Percentiles rank a stretch among this genome's conserved stretches.
Evolutionary conservation across 2,888 invertebrate species (phyloP).

Genomic region (Mellilla xanthometata): DNA sequence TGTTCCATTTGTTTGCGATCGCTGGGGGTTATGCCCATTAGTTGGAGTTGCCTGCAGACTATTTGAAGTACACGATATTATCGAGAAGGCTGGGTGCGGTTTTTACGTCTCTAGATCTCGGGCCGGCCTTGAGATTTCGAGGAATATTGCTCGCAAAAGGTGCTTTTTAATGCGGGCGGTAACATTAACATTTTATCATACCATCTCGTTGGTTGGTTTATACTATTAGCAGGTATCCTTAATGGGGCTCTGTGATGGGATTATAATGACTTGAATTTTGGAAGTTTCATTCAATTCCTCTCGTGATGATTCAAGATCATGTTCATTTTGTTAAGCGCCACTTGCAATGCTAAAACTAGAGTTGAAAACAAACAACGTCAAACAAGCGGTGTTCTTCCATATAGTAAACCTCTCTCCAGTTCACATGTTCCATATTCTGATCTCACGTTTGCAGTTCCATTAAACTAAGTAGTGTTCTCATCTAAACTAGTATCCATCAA

Average conservation of each 20-base stretch:
- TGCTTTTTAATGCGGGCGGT: conserved; percentile 16
- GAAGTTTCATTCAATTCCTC: not conserved
- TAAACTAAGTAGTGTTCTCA: conserved; percentile 37
- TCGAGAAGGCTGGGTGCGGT: conserved; percentile 42
- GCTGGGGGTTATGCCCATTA: conserved; percentile 51
- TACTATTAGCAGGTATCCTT: conserved; percentile 10
- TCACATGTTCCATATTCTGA: conserved; percentile 72
- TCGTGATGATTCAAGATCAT: no score
- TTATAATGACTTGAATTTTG: conserved; percentile 12
- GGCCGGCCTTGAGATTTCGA: conserved; percentile 36
- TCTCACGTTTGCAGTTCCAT: conserved; percentile 59
- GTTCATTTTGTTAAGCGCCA: no score
- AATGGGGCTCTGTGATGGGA: conserved; percentile 11
- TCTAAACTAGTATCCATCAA: conserved; percentile 51
- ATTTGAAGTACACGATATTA: conserved; percentile 41
- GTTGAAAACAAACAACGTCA: no score
- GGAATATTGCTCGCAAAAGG: conserved; percentile 30
- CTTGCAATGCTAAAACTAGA: no score
- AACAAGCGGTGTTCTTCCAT: not conserved
- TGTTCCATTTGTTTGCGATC: conserved; percentile 59
- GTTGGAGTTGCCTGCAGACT: conserved; percentile 33
- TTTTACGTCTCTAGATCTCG: conserved; percentile 30
- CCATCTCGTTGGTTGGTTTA: conserved; percentile 12
- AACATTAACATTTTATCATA: conserved; percentile 19
- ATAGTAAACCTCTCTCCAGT: conserved; percentile 27